Evolutionary conservation across 2,113 vertebrate species (phyloP).

Genomic region (Alethe castanea): DNA sequence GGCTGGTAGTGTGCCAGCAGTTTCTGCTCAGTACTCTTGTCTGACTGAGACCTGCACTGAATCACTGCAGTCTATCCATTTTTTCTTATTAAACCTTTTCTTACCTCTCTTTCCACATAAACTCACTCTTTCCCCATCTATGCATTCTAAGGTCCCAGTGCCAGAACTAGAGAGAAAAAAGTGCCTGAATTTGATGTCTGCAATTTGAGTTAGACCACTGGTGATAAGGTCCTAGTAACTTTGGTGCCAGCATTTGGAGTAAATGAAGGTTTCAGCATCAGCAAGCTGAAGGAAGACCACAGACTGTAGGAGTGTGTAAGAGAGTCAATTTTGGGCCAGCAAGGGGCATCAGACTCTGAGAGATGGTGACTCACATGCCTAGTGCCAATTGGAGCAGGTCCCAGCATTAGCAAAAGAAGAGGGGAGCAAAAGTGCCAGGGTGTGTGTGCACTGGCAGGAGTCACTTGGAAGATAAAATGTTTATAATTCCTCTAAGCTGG

Average conservation of each 20-base stretch:
- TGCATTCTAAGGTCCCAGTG: neutral
- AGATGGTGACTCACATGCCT: fast-evolving
- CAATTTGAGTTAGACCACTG: neutral
- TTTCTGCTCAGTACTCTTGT: neutral
- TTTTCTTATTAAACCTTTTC: neutral
- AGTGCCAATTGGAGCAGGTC: fast-evolving
- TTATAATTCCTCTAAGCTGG: neutral
- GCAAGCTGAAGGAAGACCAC: neutral
- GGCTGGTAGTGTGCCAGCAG: neutral
- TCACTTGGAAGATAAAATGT: neutral
- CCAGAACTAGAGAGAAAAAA: neutral
- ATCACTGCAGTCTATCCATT: neutral
- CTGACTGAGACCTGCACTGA: neutral
- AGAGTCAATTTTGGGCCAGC: neutral
- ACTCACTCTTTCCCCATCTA: neutral
- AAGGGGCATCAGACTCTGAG: too few species aligned
- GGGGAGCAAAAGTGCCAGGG: neutral
- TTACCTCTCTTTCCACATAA: neutral
- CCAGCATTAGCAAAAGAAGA: neutral
- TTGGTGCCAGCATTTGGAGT: neutral
- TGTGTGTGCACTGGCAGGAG: neutral
- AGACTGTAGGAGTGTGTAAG: fast-evolving
- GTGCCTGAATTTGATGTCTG: neutral
- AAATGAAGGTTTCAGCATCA: neutral
- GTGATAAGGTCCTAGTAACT: neutral